Base-by-base conservation (phyloP, 2,888 invertebrate genomes). In the Palloptera scutellata region DNA sequence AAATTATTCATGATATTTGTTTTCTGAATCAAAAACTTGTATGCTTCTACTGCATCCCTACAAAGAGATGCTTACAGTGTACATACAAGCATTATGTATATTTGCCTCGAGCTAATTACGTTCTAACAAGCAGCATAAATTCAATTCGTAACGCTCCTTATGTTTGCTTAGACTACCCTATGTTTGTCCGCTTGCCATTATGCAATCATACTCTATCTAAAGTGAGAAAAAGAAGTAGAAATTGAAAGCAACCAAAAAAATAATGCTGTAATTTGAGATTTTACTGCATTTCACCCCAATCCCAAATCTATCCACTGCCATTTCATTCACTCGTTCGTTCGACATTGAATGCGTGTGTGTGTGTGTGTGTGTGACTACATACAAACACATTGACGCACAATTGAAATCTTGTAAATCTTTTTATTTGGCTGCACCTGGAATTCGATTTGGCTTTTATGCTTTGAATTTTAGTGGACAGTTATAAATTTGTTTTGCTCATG, bases 61-160 rank as follows among this genome's bases (percentile, higher is more conserved):
- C 48, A 15, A 2, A 30, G 2, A 30, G 9, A 8, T 11, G 1
- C 48, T 10, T 5, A 13, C 48, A 4, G 12, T 15, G 10, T 48
- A 48, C 48, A 20, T 20, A 40, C 12, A 53, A 53, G 17, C 48
- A 53, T 17, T 11, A 53, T 53, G 63, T 65, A 68, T 69, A 72
- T 72, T 71, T 73, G 80, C 82, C 75, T 69, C 70, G 63, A 78
- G 82, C 81, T 81, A 81, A 81, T 81, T 82, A 79, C 77, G 75
- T 79, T 79, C 77, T 79, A 81, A 81, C 82, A 82, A 81, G 82
- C 82, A 81, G 73, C 66, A 74, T 61, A 77, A 81, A 81, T 79
- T 79, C 77, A 78, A 81, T 81, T 81, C 79, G 75, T 73, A 74
- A 68, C 74, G 77, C 79, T 78, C 76, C 77, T 77, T 77, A 74